A percentile compares a stretch with the other conserved stretches of the same genome.
phyloP scores from a whole-genome alignment of 2,113 vertebrate species.

The Oreocharis arfaki region DNA sequence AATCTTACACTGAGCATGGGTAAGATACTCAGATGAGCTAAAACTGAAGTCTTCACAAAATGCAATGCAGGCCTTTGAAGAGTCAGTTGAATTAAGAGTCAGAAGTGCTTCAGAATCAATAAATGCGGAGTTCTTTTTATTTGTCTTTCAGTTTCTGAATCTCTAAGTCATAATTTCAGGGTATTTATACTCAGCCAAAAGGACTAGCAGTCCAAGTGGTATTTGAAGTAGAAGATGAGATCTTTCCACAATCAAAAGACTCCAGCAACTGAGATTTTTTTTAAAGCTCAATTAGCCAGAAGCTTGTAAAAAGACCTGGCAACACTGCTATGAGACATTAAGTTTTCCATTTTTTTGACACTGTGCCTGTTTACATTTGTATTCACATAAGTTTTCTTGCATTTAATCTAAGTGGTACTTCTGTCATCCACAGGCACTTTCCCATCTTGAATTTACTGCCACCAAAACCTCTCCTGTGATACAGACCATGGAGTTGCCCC shows the following conservation, averaged over 20 bases:
- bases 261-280: not conserved
- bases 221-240: not conserved
- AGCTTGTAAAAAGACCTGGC: not conserved
- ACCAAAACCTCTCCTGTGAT: not conserved
- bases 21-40: not conserved
- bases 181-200: not conserved
- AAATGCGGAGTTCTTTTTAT: not conserved
- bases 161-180: not conserved
- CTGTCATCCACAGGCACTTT: not conserved
- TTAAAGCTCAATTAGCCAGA: not conserved
- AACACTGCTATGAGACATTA: not conserved
- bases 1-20: not conserved
- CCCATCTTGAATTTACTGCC: not conserved
- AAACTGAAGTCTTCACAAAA: not conserved
- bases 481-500: not conserved
- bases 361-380: not conserved
- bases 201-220: not conserved
- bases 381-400: not conserved
- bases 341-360: not conserved
- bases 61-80: not conserved
- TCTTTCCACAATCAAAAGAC: not conserved
- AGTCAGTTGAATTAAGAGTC: not conserved
- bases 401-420: not conserved
- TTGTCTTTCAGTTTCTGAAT: not conserved
- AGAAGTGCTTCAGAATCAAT: not conserved